A percentile compares a stretch with the other conserved stretches of the same genome.
phyloP scores from a whole-genome alignment of 2,797 vertebrate species.

The Mormyrus hasselquistii region DNA sequence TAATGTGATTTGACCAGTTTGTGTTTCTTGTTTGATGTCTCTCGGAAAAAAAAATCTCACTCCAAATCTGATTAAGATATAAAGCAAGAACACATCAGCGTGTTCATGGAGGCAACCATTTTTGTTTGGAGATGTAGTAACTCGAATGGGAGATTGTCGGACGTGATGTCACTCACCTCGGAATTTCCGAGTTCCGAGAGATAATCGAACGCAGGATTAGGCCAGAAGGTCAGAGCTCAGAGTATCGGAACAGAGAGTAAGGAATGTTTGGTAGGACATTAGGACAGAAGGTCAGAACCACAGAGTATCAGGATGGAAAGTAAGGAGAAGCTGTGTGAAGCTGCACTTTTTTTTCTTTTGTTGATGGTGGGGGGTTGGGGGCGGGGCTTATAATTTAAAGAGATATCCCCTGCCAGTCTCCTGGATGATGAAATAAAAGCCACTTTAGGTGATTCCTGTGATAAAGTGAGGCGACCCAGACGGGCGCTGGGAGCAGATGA shows the following conservation, averaged over 20 bases:
- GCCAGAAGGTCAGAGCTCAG: neutral
- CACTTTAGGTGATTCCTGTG: conserved; percentile 95
- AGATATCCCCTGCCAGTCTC: conserved; percentile 75
- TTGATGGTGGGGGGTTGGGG: neutral
- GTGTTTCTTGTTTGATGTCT: no score
- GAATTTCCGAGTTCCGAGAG: no score
- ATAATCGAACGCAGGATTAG: neutral
- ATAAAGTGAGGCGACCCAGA: conserved; percentile 80
- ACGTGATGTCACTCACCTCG: no score
- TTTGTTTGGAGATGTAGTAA: no score
- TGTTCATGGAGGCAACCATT: no score
- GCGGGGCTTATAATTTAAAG: conserved; percentile 82
- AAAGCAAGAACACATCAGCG: no score
- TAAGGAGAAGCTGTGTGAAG: conserved; percentile 57
- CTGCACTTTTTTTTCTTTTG: conserved; percentile 66
- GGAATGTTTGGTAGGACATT: neutral
- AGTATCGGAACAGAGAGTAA: neutral
- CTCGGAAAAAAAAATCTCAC: no score
- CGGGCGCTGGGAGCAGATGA: conserved; percentile 55
- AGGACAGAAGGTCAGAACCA: no score
- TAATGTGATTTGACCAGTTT: no score
- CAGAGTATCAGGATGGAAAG: neutral
- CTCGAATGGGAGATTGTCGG: no score
- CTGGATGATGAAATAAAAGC: conserved; percentile 93
- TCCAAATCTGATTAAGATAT: no score